Evolutionary conservation across 1,140 invertebrate genomes (phyloP).

Genomic region (Neuroterus valhalla): DNA sequence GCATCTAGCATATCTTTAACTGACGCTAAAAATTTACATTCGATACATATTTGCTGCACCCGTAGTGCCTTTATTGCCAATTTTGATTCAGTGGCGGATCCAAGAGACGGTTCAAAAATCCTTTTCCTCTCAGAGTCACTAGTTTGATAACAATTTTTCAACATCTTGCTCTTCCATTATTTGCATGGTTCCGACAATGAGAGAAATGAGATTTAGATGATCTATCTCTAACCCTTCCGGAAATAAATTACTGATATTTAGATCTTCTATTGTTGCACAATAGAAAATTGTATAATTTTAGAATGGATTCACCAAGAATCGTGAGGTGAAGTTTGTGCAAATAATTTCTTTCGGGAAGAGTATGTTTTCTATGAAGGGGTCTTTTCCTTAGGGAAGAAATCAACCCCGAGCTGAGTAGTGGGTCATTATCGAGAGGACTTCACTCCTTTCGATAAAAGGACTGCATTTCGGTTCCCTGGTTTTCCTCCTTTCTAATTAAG

Average conservation of each 20-base stretch:
- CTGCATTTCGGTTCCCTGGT: background rate
- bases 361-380: too few species aligned
- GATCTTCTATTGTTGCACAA: too few species aligned
- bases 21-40: conserved; percentile 29
- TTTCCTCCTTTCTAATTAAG: background rate
- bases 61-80: conserved; percentile 10
- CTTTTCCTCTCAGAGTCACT: background rate
- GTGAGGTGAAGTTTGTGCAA: too few species aligned
- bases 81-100: conserved; percentile 15
- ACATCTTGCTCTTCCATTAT: background rate
- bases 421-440: conserved; percentile 4
- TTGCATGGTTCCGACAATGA: background rate
- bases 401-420: background rate
- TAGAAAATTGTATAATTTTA: too few species aligned
- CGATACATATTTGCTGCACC: conserved; percentile 2
- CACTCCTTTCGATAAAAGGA: conserved; percentile 5
- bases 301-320: too few species aligned
- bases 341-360: too few species aligned
- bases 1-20: conserved; percentile 26
- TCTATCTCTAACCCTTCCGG: too few species aligned
- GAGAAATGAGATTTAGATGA: too few species aligned
- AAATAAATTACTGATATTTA: too few species aligned
- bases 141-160: background rate
- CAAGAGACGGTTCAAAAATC: background rate
- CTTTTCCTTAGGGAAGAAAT: background rate